A percentile compares a stretch with the other conserved stretches of the same genome.
These are phyloP conservation scores for Nymphalis polychloros DNA, from an alignment of 2,888 invertebrate genomes.

Conservation along the genomic window DNA sequence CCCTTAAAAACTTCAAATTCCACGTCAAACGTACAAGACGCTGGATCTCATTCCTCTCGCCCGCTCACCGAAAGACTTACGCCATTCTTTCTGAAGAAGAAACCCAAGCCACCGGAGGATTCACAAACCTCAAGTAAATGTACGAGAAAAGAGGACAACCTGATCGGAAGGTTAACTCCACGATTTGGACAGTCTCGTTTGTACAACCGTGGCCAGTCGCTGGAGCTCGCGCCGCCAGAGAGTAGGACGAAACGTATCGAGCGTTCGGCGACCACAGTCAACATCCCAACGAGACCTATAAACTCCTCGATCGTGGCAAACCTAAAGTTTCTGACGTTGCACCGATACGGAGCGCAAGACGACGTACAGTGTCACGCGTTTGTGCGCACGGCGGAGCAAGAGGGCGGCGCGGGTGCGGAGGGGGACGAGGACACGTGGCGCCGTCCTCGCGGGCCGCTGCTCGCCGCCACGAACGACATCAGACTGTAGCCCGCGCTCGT, in stretches of 20 bases:
- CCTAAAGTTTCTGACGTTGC: constrained; percentile 72
- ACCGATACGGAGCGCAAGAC: constrained; percentile 69
- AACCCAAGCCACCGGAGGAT: constrained; percentile 64
- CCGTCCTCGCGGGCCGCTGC: constrained; percentile 47
- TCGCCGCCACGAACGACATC: constrained; percentile 64
- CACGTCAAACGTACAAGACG: constrained; percentile 74
- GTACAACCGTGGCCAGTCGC: constrained; percentile 70
- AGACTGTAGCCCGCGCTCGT: constrained; percentile 52
- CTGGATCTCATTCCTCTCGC: constrained; percentile 58
- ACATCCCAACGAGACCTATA: constrained; percentile 64
- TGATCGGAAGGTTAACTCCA: constrained; percentile 71
- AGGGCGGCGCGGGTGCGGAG: constrained; percentile 31
- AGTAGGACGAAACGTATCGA: constrained; percentile 61
- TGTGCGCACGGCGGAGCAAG: constrained; percentile 46
- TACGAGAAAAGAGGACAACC: constrained; percentile 66
- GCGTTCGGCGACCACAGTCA: constrained; percentile 70
- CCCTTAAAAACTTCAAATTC: constrained; percentile 72
- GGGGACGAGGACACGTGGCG: constrained; percentile 43
- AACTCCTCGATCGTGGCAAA: constrained; percentile 73
- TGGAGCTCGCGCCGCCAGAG: constrained; percentile 61
- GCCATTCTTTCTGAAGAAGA: constrained; percentile 76
- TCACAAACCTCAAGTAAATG: constrained; percentile 44
- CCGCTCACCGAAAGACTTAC: constrained; percentile 71
- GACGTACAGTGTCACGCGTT: constrained; percentile 56
- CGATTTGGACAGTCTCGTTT: constrained; percentile 74